These are phyloP conservation scores for Drosophila ananassae DNA, from an alignment of 1,140 invertebrate species.

Conservation along the genomic window DNA sequence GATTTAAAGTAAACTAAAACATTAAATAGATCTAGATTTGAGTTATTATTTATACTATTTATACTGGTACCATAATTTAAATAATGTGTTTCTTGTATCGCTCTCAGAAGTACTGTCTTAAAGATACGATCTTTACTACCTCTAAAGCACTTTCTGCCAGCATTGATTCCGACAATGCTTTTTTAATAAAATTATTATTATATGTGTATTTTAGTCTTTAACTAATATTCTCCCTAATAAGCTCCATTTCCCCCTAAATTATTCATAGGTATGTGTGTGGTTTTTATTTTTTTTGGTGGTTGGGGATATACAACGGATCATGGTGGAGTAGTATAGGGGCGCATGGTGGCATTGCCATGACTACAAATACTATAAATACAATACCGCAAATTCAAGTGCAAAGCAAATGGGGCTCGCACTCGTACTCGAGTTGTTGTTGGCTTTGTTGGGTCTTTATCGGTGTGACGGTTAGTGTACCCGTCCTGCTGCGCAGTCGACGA, in stretches of 20 bases:
- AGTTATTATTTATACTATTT: too few species aligned
- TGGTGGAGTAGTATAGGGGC: slow-evolving; percentile 16
- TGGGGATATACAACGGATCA: slow-evolving; percentile 4
- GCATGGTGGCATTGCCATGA: slow-evolving; percentile 35
- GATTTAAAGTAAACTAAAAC: too few species aligned
- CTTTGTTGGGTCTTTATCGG: slow-evolving; percentile 28
- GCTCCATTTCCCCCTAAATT: slow-evolving; percentile 2
- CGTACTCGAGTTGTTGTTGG: not conserved
- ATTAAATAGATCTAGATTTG: too few species aligned
- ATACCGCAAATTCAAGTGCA: slow-evolving; percentile 71
- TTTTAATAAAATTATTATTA: too few species aligned
- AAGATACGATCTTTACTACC: too few species aligned
- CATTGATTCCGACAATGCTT: too few species aligned
- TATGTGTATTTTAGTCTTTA: too few species aligned
- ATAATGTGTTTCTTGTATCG: too few species aligned
- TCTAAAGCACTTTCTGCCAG: too few species aligned
- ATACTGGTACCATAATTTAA: too few species aligned
- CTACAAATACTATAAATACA: slow-evolving; percentile 68
- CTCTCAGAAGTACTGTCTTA: too few species aligned
- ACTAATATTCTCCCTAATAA: too few species aligned
- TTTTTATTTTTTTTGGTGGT: slow-evolving; percentile 1
- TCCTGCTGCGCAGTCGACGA: slow-evolving; percentile 12
- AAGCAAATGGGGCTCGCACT: slow-evolving; percentile 54
- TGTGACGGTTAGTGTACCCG: slow-evolving; percentile 50
- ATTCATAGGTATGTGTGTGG: slow-evolving; percentile 4